Conservation (phyloP, 2,797 vertebrate genomes). For the Propithecus deckenii region DNA sequence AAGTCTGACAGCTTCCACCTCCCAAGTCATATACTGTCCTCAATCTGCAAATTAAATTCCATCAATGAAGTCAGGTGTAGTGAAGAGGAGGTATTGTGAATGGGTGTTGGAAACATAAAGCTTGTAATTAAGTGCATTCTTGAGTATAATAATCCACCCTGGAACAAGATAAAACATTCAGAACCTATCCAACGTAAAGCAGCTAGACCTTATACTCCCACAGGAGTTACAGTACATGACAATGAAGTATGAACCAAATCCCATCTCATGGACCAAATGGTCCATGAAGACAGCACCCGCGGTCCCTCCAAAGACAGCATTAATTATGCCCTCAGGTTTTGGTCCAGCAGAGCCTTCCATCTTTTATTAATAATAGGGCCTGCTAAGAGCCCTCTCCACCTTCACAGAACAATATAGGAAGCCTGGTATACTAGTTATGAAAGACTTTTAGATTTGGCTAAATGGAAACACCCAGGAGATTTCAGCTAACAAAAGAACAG, state of each 20-base stretch:
- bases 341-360: constrained; percentile 38
- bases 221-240: constrained; percentile 54
- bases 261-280: constrained; percentile 68
- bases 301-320: constrained; percentile 53
- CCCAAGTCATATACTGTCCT: background rate
- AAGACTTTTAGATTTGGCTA: background rate
- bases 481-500: constrained; percentile 27
- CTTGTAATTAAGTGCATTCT: constrained; percentile 68
- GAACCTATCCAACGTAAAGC: constrained; percentile 61
- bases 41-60: constrained; percentile 63
- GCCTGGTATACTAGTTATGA: background rate
- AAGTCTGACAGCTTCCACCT: background rate
- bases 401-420: background rate
- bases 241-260: constrained; percentile 72
- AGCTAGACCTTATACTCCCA: constrained; percentile 67
- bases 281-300: constrained; percentile 60
- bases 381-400: background rate
- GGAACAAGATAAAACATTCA: constrained; percentile 71
- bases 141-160: constrained; percentile 54
- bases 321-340: constrained; percentile 58
- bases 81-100: constrained; percentile 64
- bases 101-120: constrained; percentile 53
- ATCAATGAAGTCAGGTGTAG: constrained; percentile 54
- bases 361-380: background rate
- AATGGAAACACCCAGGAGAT: constrained; percentile 22